Conservation (phyloP, 2,888 invertebrate genomes). For the Drosophila imparisetae region DNA sequence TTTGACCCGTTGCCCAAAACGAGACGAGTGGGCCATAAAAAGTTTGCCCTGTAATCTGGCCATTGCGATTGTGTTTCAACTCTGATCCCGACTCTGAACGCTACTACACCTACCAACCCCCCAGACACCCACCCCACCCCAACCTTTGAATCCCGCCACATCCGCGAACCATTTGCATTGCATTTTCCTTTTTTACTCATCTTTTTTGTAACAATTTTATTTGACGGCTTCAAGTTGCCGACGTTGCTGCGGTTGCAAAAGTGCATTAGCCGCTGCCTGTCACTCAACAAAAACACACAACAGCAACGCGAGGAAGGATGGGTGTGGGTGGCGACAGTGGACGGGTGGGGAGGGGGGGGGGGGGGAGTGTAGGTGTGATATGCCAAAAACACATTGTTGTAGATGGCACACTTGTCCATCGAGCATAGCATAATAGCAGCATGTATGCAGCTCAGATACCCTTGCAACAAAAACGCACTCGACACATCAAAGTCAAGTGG, state of each 20-base stretch:
- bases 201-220: constrained; percentile 74
- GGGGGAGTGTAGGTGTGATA: not conserved
- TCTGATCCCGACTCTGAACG: constrained; percentile 21
- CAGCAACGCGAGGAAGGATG: not conserved
- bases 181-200: constrained; percentile 45
- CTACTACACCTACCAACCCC: not conserved
- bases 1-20: constrained; percentile 47
- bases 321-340: not conserved
- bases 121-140: no score
- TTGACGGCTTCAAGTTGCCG: constrained; percentile 80
- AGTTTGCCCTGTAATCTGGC: constrained; percentile 66
- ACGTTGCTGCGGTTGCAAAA: constrained; percentile 83
- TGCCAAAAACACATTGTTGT: constrained; percentile 15
- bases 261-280: constrained; percentile 83
- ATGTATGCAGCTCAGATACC: not conserved
- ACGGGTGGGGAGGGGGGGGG: fast-evolving
- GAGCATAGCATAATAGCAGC: not conserved
- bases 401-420: constrained; percentile 5
- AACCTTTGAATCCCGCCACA: not conserved
- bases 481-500: constrained; percentile 7
- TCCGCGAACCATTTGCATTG: constrained; percentile 12
- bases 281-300: constrained; percentile 52
- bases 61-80: constrained; percentile 65
- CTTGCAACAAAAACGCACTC: not conserved
- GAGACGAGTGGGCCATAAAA: constrained; percentile 51